These are phyloP conservation scores for Callithrix jacchus DNA, from an alignment of 2,113 vertebrate genomes.

Conservation along the genomic window DNA sequence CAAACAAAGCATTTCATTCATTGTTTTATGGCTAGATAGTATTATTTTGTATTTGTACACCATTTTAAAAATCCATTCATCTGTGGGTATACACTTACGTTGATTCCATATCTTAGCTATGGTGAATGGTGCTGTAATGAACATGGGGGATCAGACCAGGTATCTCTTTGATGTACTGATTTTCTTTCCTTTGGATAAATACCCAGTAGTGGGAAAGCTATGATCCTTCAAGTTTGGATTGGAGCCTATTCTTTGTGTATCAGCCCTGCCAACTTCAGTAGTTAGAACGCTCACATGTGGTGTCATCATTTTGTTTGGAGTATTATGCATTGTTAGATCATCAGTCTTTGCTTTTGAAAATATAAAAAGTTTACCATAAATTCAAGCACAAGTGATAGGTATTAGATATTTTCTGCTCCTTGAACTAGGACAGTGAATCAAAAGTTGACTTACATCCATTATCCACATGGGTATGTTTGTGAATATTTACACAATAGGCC, in stretches of 20 bases:
- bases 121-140: neutral
- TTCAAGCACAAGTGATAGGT: neutral
- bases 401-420: neutral
- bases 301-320: neutral
- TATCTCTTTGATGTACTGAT: neutral
- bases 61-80: neutral
- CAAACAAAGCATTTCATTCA: neutral
- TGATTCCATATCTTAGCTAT: neutral
- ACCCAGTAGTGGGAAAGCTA: neutral
- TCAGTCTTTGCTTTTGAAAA: neutral
- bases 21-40: neutral
- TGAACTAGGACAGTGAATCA: neutral
- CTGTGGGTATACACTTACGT: neutral
- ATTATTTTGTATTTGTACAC: neutral
- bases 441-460: constrained; percentile 5
- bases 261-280: neutral
- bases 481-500: neutral
- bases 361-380: neutral
- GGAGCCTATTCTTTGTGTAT: neutral
- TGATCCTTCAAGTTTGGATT: neutral
- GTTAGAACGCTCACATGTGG: neutral
- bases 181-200: neutral
- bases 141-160: neutral
- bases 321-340: neutral
- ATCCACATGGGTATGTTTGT: neutral